Conservation (phyloP, 2,888 invertebrate genomes). For the Gryllus longicercus region DNA sequence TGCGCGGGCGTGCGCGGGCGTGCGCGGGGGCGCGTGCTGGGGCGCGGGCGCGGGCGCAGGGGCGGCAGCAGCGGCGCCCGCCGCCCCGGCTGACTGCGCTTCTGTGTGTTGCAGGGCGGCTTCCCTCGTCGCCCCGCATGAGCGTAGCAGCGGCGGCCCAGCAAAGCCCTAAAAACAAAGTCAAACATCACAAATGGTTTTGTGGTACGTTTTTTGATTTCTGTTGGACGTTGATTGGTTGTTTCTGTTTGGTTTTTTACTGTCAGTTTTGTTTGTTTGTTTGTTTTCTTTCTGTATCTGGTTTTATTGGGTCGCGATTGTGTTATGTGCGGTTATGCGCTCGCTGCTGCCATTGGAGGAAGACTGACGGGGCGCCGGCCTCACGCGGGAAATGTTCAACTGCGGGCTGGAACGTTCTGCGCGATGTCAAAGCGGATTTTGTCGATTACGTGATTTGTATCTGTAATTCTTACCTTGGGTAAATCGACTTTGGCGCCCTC, state of each 20-base stretch:
- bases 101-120: slow-evolving; percentile 8
- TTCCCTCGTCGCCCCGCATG: background rate
- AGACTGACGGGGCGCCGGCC: too few relatives aligned
- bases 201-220: slow-evolving; percentile 9
- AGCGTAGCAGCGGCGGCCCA: background rate
- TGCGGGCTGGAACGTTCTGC: too few relatives aligned
- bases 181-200: slow-evolving; percentile 17
- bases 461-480: too few relatives aligned
- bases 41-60: background rate
- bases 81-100: background rate
- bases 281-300: slow-evolving; percentile 2
- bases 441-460: too few relatives aligned
- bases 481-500: too few relatives aligned
- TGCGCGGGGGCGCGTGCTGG: background rate
- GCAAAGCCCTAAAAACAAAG: slow-evolving; percentile 10
- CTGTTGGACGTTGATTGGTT: slow-evolving; percentile 17
- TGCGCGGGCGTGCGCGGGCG: background rate
- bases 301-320: background rate
- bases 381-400: too few relatives aligned
- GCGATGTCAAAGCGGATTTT: too few relatives aligned
- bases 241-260: slow-evolving; percentile 17
- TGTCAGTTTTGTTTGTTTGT: background rate
- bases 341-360: background rate
- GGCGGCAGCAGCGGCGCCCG: background rate
- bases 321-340: slow-evolving; percentile 1